phyloP scores from a whole-genome alignment of 1,140 invertebrate species.

The Euura lappo region DNA sequence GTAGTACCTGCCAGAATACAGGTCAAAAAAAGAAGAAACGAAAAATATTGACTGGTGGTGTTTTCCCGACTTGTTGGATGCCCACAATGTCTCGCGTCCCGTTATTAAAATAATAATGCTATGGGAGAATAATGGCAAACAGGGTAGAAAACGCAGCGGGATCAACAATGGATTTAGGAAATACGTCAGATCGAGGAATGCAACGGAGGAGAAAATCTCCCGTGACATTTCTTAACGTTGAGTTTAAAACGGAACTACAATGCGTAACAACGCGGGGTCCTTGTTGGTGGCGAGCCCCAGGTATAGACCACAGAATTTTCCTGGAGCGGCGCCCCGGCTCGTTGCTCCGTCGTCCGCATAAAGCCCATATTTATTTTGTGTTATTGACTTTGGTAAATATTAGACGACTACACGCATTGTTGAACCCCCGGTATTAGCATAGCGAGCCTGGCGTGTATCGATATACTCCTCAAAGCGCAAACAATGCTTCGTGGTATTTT shows the following conservation, averaged over 20 bases:
- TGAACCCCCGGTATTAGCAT: slow-evolving; percentile 15
- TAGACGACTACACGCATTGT: slow-evolving; percentile 16
- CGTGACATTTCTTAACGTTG: neutral
- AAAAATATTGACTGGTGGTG: no score
- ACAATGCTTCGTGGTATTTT: neutral
- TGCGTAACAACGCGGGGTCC: neutral
- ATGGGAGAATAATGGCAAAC: neutral
- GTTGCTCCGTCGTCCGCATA: slow-evolving; percentile 8
- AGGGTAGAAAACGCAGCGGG: neutral
- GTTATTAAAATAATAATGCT: neutral
- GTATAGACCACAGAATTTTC: neutral
- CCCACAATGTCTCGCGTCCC: neutral
- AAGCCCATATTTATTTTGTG: slow-evolving; percentile 28
- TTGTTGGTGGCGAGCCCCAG: neutral
- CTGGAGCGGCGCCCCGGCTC: neutral
- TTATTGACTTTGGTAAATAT: slow-evolving; percentile 31
- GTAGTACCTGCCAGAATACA: no score
- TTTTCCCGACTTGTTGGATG: no score
- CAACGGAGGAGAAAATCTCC: slow-evolving; percentile 5
- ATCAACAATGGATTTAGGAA: neutral
- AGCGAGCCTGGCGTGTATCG: slow-evolving; percentile 11
- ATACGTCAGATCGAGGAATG: neutral
- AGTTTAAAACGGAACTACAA: neutral
- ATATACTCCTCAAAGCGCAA: slow-evolving; percentile 6
- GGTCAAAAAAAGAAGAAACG: no score